Conservation (phyloP, 2,797 vertebrate species). For the Clarias platycephalus region DNA sequence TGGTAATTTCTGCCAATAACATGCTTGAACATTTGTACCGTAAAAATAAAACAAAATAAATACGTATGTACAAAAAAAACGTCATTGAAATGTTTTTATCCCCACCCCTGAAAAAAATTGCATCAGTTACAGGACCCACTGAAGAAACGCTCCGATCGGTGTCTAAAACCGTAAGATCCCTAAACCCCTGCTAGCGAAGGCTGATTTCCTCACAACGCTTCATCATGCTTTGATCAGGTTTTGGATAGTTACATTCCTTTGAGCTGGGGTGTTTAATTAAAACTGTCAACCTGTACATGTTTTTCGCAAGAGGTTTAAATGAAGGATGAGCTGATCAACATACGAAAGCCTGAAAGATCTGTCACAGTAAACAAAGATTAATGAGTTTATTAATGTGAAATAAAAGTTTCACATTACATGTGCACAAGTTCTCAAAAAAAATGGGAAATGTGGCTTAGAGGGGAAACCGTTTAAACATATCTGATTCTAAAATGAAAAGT, state of each 20-base stretch:
- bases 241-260: neutral
- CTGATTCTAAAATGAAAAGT: too few relatives aligned
- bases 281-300: neutral
- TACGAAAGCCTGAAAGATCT: neutral
- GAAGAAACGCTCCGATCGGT: neutral
- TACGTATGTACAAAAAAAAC: neutral
- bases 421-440: neutral
- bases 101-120: neutral
- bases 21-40: neutral
- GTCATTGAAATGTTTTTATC: neutral
- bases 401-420: neutral
- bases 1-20: neutral
- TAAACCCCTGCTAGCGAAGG: neutral
- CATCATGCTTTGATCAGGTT: neutral
- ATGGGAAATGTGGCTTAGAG: neutral
- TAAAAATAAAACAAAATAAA: neutral
- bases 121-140: neutral
- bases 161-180: neutral
- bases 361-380: neutral
- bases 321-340: neutral
- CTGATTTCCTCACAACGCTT: neutral
- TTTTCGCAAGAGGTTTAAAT: too few relatives aligned
- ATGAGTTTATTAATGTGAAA: neutral
- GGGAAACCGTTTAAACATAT: neutral
- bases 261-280: neutral